Base-by-base conservation (phyloP, 2,797 vertebrate species). In the Myripristis jacobus region DNA sequence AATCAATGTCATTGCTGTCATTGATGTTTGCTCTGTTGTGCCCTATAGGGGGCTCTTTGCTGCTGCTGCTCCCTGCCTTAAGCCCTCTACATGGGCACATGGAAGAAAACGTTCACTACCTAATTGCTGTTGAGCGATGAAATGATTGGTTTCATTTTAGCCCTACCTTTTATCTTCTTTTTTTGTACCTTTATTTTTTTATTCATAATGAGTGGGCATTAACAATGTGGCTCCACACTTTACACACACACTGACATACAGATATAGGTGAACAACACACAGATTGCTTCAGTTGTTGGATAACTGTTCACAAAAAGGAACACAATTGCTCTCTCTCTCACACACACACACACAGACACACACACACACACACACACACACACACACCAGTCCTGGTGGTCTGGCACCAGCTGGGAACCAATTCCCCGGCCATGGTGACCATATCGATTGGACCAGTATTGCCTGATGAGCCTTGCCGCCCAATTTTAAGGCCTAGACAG, bases 361-460 rank as follows among this genome's bases (percentile, higher is more conserved):
- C 43, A 29, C 50, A 54, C 34, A n/a, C 18, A 15, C 38, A 29
- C 50, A 54, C 19, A 66, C 63, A 66, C 53, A 38, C 21, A 58
- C 66, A 68, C 55, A 67, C 53, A 67, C 43, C 27, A 27, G 31
- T 34, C 27, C 16, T 22, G 29, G 46, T 38, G 34, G 48, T 38
- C 62, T 38, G 34, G 21, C 21, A 5, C 19, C 31, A 18, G 47
- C 38, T 25, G 47, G 46, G 55, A 69, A 21, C 56, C 66, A 59
- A 59, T 60, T 82, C 62, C 70, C 74, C 41, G 53, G 70, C 75
- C 51, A 52, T 6, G 55, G 58, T 56, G 44, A 31, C 62, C 61
- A 71, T 88, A 89, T 89, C 83, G 87, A 89, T 90, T 89, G 87
- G 77, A 54, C 60, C 67, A 51, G 72, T 81, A 79, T 75, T 83